Percentiles rank a stretch among this genome's conserved stretches.
Conservation (phyloP, 92 coral and sea anemone genomes). For the Epizoanthus fatuus region DNA sequence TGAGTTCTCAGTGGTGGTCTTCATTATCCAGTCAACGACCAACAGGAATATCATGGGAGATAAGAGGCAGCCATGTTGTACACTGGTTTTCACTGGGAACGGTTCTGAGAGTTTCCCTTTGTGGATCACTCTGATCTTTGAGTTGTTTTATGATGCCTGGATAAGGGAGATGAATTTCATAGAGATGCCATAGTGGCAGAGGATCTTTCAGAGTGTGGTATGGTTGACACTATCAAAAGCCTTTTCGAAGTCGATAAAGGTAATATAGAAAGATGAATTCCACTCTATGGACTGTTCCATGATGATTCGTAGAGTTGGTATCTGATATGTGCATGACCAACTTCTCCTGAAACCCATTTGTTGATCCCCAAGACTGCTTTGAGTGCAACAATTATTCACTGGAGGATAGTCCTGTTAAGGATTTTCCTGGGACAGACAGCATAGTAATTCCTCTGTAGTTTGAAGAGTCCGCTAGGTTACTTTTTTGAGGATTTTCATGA, state of each 20-base stretch:
- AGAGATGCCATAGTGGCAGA: conserved; percentile 31
- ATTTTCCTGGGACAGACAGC: conserved; percentile 34
- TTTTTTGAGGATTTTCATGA: conserved; percentile 44
- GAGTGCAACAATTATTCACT: conserved; percentile 21
- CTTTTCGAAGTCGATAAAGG: too few relatives aligned
- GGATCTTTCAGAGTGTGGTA: conserved; percentile 32
- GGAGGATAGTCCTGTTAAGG: conserved; percentile 25
- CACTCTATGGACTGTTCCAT: conserved; percentile 1
- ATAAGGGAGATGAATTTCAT: conserved; percentile 21
- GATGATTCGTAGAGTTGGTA: conserved; percentile 24
- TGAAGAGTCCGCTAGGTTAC: conserved; percentile 40
- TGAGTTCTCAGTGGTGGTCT: too few relatives aligned
- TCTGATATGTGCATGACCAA: conserved; percentile 22
- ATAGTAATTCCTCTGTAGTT: conserved; percentile 37
- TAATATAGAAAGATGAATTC: too few relatives aligned
- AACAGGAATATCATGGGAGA: conserved; percentile 44
- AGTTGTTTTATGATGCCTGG: conserved; percentile 30
- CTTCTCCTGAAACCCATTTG: conserved; percentile 28
- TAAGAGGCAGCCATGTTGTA: conserved; percentile 40
- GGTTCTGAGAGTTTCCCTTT: conserved; percentile 37
- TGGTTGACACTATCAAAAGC: neutral
- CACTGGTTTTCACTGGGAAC: conserved; percentile 37
- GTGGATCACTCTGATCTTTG: conserved; percentile 39
- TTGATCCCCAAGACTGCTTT: conserved; percentile 25
- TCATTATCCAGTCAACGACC: conserved; percentile 3